A percentile compares a stretch with the other conserved stretches of the same genome.
Conservation (phyloP, 2,113 vertebrate genomes). For the Lepisosteus oculatus region DNA sequence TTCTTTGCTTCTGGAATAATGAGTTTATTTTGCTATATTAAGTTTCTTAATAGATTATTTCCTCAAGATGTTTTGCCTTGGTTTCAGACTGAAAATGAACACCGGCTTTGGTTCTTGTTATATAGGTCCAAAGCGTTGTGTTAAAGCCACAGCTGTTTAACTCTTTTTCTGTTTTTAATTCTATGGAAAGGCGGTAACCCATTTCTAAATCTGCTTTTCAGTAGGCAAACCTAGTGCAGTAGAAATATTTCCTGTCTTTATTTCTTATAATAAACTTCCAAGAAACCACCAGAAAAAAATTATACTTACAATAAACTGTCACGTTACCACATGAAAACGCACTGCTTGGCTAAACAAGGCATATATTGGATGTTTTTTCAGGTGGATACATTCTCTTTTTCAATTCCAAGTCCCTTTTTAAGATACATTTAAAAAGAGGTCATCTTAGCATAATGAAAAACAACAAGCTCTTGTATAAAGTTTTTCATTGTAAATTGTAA, state of each 20-base stretch:
- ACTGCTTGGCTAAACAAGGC: conserved; percentile 41
- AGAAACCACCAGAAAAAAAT: conserved; percentile 46
- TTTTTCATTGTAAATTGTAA: too few relatives aligned
- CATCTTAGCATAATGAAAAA: too few relatives aligned
- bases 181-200: conserved; percentile 21
- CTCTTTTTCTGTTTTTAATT: conserved; percentile 23
- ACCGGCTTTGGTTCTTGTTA: conserved; percentile 28
- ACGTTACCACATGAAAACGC: conserved; percentile 43
- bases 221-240: conserved; percentile 44
- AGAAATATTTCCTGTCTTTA: conserved; percentile 60
- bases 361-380: conserved; percentile 48
- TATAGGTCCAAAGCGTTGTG: conserved; percentile 11
- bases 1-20: conserved; percentile 27
- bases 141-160: conserved; percentile 36
- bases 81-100: conserved; percentile 16
- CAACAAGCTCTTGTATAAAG: too few relatives aligned
- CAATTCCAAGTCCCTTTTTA: conserved; percentile 15
- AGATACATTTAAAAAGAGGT: too few relatives aligned
- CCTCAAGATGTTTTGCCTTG: conserved; percentile 28
- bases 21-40: conserved; percentile 30
- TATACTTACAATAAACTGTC: conserved; percentile 31
- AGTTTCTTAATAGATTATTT: conserved; percentile 42
- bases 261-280: conserved; percentile 53
- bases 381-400: conserved; percentile 48
- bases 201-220: conserved; percentile 32